A percentile compares a stretch with the other conserved stretches of the same genome.
These are phyloP conservation scores for Callopanchax toddi DNA, from an alignment of 2,113 vertebrate genomes.

Conservation along the genomic window DNA sequence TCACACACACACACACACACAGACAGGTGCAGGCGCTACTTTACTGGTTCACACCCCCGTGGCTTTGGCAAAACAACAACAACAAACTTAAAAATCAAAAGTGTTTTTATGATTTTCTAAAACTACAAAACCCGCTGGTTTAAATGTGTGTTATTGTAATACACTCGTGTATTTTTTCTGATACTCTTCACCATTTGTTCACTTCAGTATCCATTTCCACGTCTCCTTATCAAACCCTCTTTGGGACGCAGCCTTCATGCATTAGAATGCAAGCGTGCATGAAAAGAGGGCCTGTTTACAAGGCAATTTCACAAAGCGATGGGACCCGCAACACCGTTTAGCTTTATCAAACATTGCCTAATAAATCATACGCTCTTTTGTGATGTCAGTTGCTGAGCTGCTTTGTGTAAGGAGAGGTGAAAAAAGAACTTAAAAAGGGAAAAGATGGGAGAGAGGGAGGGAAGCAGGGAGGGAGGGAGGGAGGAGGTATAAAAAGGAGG, in stretches of 20 bases:
- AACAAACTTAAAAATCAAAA: neutral
- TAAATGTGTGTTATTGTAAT: conserved; percentile 12
- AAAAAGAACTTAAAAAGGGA: conserved; percentile 44
- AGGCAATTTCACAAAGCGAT: conserved; percentile 91
- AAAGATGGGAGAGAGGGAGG: conserved; percentile 24
- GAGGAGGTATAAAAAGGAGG: conserved; percentile 7
- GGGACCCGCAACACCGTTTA: conserved; percentile 87
- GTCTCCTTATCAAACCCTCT: conserved; percentile 73
- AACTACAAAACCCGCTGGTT: conserved; percentile 14
- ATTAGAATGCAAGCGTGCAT: conserved; percentile 75
- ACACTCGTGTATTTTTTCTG: conserved; percentile 24
- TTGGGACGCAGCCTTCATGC: conserved; percentile 61
- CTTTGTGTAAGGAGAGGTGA: conserved; percentile 83
- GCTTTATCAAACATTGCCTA: conserved; percentile 91
- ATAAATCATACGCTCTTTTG: conserved; percentile 98
- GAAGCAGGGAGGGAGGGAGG: conserved; percentile 17
- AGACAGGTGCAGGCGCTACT: conserved; percentile 26
- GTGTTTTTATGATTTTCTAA: neutral
- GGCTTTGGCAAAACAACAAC: conserved; percentile 11
- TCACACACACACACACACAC: conserved; percentile 32
- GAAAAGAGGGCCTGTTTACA: conserved; percentile 83
- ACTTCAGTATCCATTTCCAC: conserved; percentile 64
- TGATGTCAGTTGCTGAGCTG: conserved; percentile 91
- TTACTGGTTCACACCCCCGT: conserved; percentile 21
- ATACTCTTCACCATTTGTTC: conserved; percentile 36